Evolutionary conservation across 1,140 invertebrate species (phyloP), one percentile per base, ranked within the genome.

Genomic region (Papilio helenus): DNA sequence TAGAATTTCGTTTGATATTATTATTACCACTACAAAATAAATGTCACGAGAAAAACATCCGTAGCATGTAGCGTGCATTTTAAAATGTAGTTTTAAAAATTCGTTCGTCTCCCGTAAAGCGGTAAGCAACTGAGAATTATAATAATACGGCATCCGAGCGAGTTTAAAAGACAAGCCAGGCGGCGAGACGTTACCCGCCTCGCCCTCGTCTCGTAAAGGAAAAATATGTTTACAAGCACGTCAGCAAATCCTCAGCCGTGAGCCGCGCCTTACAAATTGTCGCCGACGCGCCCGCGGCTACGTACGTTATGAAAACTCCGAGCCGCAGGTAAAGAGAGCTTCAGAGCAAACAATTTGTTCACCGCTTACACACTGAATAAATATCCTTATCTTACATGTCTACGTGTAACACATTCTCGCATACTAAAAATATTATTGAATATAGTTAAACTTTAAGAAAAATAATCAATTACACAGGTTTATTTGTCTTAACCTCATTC

Each of bases 291-390:
- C 90, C 88, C 81, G 86, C 82, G 91, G 90, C 89, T 80, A 88
- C 83, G 81, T 81, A 82, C 78, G 89, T 92, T 92, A 91, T 93
- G 92, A 92, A 91, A 93, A 90, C 90, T 87, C 81, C 29, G 79
- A 73, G 80, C 79, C 81, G 82, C 91, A 94, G 90, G 90, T 92
- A 92, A 86, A 86, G 86, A 87, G 80, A 87, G 86, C 87, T 87
- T 82, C 79, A 83, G 85, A 86, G 88, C 84, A 92, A 93, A 92
- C 92, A 94, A 92, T 92, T 90, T 89, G 87, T 86, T 83, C 87
- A 72, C 84, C 87, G 90, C 86, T 92, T 91, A 89, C 86, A 89
- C 88, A 84, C 87, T 87, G 87, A 90, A 91, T 90, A 92, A 93
- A 93, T 90, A 92, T 90, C 84, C 85, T 90, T 87, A 88, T 89